Conservation (phyloP, 2,113 vertebrate species). For the Hypomesus transpacificus region DNA sequence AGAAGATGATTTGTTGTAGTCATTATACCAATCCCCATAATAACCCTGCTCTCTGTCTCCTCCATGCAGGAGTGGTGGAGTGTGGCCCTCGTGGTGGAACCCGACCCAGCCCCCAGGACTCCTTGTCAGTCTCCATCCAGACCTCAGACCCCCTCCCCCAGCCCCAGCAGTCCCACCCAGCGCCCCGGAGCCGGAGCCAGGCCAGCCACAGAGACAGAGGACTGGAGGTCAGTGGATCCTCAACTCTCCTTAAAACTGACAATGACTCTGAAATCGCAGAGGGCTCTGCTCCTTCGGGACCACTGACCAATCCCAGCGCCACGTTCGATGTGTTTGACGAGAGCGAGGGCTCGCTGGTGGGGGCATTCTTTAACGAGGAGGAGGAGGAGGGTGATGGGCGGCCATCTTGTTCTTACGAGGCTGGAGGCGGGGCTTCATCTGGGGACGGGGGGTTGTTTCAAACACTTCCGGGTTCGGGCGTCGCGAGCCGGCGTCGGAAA, state of each 20-base stretch:
- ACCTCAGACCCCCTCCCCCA: slow-evolving; percentile 18
- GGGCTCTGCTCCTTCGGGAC: slow-evolving; percentile 13
- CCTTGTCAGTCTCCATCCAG: background rate
- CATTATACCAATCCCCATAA: too few species aligned
- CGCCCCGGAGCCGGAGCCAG: slow-evolving; percentile 24
- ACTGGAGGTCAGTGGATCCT: slow-evolving; percentile 75
- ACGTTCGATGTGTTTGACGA: slow-evolving; percentile 30
- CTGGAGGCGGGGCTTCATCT: slow-evolving; percentile 12
- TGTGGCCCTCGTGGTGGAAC: slow-evolving; percentile 17
- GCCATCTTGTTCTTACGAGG: slow-evolving; percentile 39
- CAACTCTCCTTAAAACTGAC: slow-evolving; percentile 68
- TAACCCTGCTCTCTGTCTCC: background rate
- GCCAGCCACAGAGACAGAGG: slow-evolving; percentile 37
- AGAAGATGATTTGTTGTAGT: background rate
- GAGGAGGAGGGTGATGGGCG: slow-evolving; percentile 21
- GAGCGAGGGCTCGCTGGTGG: slow-evolving; percentile 31
- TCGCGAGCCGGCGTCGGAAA: background rate
- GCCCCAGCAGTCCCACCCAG: slow-evolving; percentile 29
- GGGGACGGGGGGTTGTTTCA: too few species aligned
- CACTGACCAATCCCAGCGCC: slow-evolving; percentile 23
- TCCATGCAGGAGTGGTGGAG: slow-evolving; percentile 53
- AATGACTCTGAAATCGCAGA: slow-evolving; percentile 41
- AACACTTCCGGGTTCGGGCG: background rate
- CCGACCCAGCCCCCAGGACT: background rate
- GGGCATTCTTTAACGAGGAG: slow-evolving; percentile 41